Conservation (phyloP, 2,888 invertebrate species). For the Laspeyria flexula region DNA sequence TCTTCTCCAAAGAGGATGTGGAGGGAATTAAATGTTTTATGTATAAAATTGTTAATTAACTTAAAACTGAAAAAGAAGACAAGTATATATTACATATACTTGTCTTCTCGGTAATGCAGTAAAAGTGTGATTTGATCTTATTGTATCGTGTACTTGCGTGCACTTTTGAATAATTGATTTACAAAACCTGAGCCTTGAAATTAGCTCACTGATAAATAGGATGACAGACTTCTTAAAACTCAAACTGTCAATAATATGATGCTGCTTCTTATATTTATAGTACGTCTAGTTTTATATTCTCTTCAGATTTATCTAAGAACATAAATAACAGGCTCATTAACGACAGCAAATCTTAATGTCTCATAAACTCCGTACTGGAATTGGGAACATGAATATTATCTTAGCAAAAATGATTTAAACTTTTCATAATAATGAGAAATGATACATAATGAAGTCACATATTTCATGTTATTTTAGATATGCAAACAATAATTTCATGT, state of each 20-base stretch:
- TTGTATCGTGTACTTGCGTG: no score
- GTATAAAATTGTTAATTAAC: no score
- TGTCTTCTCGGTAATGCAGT: no score
- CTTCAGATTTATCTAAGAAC: slow-evolving; percentile 14
- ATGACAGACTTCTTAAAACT: no score
- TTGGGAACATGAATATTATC: slow-evolving; percentile 1
- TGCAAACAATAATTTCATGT: not conserved
- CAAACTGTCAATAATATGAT: not conserved
- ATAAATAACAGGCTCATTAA: slow-evolving; percentile 28
- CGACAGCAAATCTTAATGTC: slow-evolving; percentile 17
- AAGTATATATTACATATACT: no score
- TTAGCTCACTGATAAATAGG: no score
- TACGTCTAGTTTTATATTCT: slow-evolving; percentile 7
- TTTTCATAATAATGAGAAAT: slow-evolving; percentile 2
- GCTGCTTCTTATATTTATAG: not conserved
- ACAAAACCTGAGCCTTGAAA: no score
- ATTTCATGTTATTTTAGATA: not conserved
- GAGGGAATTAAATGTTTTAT: no score
- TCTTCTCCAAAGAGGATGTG: no score
- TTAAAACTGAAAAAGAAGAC: no score
- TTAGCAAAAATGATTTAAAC: not conserved
- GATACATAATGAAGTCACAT: slow-evolving; percentile 2
- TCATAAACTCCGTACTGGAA: slow-evolving; percentile 17
- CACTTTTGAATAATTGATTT: no score
- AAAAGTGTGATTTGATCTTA: no score